A percentile compares a stretch with the other conserved stretches of the same genome.
Evolutionary conservation across 92 coral and sea anemone genomes (phyloP).

Genomic region (Bergia puertoricense): DNA sequence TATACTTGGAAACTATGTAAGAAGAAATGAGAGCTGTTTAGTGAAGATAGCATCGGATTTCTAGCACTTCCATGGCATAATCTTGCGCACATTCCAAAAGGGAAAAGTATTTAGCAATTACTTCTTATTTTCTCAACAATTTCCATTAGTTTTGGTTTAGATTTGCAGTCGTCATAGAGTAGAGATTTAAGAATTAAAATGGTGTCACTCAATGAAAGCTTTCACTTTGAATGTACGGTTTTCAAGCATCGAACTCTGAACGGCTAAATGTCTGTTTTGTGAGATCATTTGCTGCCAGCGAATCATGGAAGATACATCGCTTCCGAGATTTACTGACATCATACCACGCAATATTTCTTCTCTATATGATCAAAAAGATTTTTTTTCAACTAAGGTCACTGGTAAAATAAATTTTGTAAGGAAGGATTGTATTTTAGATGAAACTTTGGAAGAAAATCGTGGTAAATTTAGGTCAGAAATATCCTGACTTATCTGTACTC

Average conservation of each 20-base stretch:
- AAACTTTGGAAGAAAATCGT: background rate
- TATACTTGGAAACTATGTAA: background rate
- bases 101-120: background rate
- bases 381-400: slow-evolving; percentile 51
- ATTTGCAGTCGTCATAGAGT: background rate
- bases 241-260: background rate
- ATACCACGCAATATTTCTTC: slow-evolving; percentile 80
- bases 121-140: background rate
- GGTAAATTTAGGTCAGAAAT: slow-evolving; percentile 1
- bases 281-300: slow-evolving; percentile 56
- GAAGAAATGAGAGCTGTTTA: background rate
- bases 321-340: slow-evolving; percentile 70
- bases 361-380: slow-evolving; percentile 26
- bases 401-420: slow-evolving; percentile 39
- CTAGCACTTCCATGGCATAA: background rate
- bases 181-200: background rate
- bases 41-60: background rate
- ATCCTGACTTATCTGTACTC: background rate
- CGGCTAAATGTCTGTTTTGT: slow-evolving; percentile 62
- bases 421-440: background rate
- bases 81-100: slow-evolving; percentile 32
- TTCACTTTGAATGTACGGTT: background rate
- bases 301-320: slow-evolving; percentile 37
- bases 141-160: background rate
- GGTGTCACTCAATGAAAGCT: background rate